These are phyloP conservation scores for Chrysopilus asiliformis DNA, from an alignment of 2,888 invertebrate species.

Conservation along the genomic window DNA sequence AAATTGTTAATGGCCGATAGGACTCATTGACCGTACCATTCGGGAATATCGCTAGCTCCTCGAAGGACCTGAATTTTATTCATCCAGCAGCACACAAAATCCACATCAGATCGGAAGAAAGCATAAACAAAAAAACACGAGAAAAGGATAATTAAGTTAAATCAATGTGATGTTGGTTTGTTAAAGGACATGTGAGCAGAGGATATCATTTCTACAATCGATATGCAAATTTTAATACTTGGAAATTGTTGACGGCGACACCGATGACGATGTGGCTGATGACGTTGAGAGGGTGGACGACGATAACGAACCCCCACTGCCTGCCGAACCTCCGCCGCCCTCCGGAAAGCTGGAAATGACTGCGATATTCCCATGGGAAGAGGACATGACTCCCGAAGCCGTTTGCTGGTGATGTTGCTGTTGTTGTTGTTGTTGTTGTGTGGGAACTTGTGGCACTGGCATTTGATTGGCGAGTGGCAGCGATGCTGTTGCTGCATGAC, in stretches of 20 bases:
- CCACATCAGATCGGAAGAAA: background rate
- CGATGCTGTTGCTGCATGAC: slow-evolving; percentile 59
- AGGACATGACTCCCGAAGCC: background rate
- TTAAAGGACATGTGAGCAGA: no score
- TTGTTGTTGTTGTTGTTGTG: slow-evolving; percentile 93
- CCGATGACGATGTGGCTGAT: no score
- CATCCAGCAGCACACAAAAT: slow-evolving; percentile 4
- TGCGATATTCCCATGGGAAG: no score
- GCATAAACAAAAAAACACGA: no score
- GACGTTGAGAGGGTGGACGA: no score
- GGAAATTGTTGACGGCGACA: no score
- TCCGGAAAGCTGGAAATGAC: no score
- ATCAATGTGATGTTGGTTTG: no score
- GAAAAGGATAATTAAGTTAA: no score
- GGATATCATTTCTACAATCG: no score
- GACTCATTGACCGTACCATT: slow-evolving; percentile 75
- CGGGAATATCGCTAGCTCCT: slow-evolving; percentile 64
- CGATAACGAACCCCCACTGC: no score
- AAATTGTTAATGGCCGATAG: slow-evolving; percentile 73
- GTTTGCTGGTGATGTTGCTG: slow-evolving; percentile 39
- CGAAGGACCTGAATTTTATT: slow-evolving; percentile 46
- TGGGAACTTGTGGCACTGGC: slow-evolving; percentile 91
- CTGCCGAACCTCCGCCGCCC: background rate
- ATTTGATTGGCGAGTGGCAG: background rate
- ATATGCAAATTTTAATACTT: no score